phyloP scores from a whole-genome alignment of 2,113 vertebrate species.

The Poeciliopsis occidentalis region DNA sequence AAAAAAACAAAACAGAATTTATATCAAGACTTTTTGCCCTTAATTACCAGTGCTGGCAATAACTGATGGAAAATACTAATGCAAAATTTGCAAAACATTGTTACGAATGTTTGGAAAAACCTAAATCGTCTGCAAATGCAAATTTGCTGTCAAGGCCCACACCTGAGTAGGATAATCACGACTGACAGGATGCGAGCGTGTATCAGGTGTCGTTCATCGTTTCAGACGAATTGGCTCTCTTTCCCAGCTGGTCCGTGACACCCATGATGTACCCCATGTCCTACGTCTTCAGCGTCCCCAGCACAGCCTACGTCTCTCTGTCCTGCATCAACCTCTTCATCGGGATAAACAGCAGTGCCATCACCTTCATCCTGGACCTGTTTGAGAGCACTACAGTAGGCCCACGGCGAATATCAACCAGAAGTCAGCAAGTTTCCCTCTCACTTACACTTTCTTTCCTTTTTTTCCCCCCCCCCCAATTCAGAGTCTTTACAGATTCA shows the following conservation, averaged over 20 bases:
- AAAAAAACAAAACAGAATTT: not conserved
- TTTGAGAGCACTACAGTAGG: constrained; percentile 89
- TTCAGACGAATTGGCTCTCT: not conserved
- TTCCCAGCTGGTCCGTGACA: constrained; percentile 89
- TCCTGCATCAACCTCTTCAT: constrained; percentile 94
- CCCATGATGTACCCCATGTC: constrained; percentile 97
- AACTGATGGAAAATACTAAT: not conserved
- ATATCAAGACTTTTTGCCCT: not conserved
- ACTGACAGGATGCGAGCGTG: not conserved
- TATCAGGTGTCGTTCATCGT: not conserved
- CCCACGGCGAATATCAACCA: not conserved
- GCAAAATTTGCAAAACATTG: not conserved
- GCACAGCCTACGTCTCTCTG: constrained; percentile 93
- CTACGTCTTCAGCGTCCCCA: constrained; percentile 89
- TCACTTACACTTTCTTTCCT: not conserved
- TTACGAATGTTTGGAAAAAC: not conserved
- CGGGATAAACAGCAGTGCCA: constrained; percentile 92
- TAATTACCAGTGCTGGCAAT: not conserved
- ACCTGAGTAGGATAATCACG: not conserved
- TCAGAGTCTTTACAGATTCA: constrained; percentile 86
- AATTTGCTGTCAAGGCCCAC: not conserved
- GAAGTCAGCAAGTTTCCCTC: not conserved
- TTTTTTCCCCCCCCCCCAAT: constrained; percentile 48
- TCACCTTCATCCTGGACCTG: constrained; percentile 92
- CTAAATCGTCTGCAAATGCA: not conserved